These are phyloP conservation scores for Xanthia icteritia DNA, from an alignment of 2,888 invertebrate species.

Conservation along the genomic window DNA sequence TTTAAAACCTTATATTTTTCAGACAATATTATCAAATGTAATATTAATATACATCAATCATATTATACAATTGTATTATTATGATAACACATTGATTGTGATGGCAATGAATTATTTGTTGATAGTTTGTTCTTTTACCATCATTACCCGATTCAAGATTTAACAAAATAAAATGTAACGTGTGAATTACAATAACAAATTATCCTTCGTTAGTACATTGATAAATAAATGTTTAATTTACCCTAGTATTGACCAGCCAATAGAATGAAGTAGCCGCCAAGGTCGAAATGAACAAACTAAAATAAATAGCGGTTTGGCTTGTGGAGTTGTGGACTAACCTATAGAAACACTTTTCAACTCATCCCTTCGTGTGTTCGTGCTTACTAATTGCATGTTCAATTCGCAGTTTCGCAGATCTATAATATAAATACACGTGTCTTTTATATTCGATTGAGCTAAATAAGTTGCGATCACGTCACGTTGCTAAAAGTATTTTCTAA, in stretches of 20 bases:
- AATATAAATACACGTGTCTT: background rate
- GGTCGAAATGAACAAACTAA: background rate
- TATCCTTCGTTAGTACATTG: too few relatives aligned
- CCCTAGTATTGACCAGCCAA: background rate
- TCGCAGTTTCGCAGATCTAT: background rate
- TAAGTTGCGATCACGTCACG: background rate
- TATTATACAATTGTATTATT: too few relatives aligned
- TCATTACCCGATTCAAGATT: background rate
- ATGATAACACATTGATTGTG: too few relatives aligned
- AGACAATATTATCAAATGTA: too few relatives aligned
- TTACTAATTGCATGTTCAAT: background rate
- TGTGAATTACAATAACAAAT: background rate
- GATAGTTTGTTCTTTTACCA: too few relatives aligned
- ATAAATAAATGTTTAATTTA: background rate
- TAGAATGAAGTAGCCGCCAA: background rate
- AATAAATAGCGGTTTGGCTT: background rate
- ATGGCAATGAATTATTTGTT: too few relatives aligned
- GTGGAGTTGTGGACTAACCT: background rate
- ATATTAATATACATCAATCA: too few relatives aligned
- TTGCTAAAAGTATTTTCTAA: background rate
- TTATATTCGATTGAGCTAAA: background rate
- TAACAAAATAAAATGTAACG: background rate
- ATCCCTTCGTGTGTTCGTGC: background rate
- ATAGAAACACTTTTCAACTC: background rate
- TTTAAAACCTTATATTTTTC: background rate